Evolutionary conservation across 1,140 invertebrate genomes (phyloP).

Genomic region (Danaus melanippus): DNA sequence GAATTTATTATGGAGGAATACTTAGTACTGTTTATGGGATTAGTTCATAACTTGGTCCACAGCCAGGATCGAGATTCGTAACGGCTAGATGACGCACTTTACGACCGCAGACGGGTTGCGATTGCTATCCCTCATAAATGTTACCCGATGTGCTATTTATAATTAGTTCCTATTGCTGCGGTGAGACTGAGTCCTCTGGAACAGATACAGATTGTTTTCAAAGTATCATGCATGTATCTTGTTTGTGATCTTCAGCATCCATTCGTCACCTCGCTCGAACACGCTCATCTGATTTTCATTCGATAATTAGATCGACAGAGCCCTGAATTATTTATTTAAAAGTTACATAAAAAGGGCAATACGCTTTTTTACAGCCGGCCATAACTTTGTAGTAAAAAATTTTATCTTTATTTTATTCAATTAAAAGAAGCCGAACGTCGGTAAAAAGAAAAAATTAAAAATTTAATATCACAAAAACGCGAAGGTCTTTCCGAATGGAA

Average conservation of each 20-base stretch:
- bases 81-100: slow-evolving; percentile 33
- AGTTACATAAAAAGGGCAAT: slow-evolving; percentile 10
- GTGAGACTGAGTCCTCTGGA: slow-evolving; percentile 10
- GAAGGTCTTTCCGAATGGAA: slow-evolving; percentile 27
- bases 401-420: slow-evolving; percentile 27
- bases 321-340: slow-evolving; percentile 11
- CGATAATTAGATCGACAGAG: too few species aligned
- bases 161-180: slow-evolving; percentile 33
- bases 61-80: slow-evolving; percentile 22
- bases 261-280: too few species aligned
- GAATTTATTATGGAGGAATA: too few species aligned
- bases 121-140: slow-evolving; percentile 38
- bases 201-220: neutral
- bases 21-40: too few species aligned
- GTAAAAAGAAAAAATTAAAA: slow-evolving; percentile 24
- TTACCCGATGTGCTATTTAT: slow-evolving; percentile 33
- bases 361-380: neutral
- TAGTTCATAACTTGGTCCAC: slow-evolving; percentile 9
- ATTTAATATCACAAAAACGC: slow-evolving; percentile 33
- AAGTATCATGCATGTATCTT: too few species aligned
- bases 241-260: too few species aligned
- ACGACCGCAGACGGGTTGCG: slow-evolving; percentile 37
- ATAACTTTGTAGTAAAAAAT: slow-evolving; percentile 11
- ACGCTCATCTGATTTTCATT: too few species aligned
- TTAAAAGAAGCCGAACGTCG: slow-evolving; percentile 14